phyloP scores from a whole-genome alignment of 2,888 invertebrate genomes.

The Phyto melanocephala region DNA sequence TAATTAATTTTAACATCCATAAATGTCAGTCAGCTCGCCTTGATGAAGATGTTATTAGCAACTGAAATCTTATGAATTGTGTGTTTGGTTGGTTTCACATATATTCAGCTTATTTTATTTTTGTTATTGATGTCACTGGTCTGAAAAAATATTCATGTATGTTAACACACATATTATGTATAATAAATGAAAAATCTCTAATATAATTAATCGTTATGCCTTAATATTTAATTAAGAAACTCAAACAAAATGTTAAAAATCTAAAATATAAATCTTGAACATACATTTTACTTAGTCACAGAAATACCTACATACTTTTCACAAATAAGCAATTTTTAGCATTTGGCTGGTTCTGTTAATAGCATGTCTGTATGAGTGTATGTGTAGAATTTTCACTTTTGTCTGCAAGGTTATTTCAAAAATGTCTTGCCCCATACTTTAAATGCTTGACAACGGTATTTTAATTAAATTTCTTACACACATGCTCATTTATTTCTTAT shows the following conservation, averaged over 20 bases:
- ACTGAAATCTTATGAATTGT: background rate
- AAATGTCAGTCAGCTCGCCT: conserved; percentile 52
- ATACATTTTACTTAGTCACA: background rate
- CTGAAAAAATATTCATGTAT: background rate
- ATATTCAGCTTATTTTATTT: background rate
- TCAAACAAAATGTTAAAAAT: background rate
- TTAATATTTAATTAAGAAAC: background rate
- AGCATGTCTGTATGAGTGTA: no score
- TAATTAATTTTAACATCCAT: conserved; percentile 63
- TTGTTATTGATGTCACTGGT: background rate
- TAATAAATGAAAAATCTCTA: background rate
- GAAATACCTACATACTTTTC: background rate
- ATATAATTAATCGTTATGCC: background rate
- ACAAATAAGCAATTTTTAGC: no score
- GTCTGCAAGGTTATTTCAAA: no score
- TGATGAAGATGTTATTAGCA: conserved; percentile 54
- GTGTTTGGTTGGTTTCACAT: background rate
- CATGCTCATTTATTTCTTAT: no score
- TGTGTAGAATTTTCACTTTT: no score
- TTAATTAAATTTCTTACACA: no score
- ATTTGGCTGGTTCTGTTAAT: no score
- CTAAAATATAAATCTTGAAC: background rate
- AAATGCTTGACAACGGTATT: no score
- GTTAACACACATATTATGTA: background rate
- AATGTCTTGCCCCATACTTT: no score